Percentiles rank a stretch among this genome's conserved stretches.
phyloP scores from a whole-genome alignment of 2,888 invertebrate species.

The Dynastes grantii region DNA sequence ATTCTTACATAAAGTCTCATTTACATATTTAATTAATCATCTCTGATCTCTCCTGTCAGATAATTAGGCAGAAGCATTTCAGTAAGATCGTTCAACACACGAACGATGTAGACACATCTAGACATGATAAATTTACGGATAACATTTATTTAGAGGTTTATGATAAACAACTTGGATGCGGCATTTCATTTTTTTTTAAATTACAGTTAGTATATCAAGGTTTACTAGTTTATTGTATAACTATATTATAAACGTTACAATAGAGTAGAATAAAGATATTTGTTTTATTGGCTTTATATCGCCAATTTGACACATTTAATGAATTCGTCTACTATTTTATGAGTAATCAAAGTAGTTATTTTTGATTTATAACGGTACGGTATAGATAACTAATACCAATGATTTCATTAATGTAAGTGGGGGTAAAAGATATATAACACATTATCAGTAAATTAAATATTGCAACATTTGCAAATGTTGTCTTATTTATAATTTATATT shows the following conservation, averaged over 20 bases:
- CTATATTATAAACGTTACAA: background rate
- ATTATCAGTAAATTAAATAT: no score
- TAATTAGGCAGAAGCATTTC: slow-evolving; percentile 10
- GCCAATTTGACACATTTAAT: background rate
- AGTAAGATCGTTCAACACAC: background rate
- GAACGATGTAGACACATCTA: no score
- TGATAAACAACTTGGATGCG: background rate
- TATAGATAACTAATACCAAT: background rate
- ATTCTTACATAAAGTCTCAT: slow-evolving; percentile 8
- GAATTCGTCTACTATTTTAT: slow-evolving; percentile 21
- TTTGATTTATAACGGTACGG: background rate
- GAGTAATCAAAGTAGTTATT: background rate
- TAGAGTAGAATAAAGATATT: background rate
- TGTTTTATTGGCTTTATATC: background rate
- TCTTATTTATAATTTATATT: no score
- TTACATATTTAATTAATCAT: slow-evolving; percentile 6
- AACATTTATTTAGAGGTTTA: background rate
- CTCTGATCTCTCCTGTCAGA: background rate
- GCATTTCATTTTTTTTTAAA: slow-evolving; percentile 9
- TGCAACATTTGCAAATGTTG: no score
- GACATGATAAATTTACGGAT: background rate
- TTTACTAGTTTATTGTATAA: slow-evolving; percentile 18
- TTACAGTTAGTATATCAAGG: slow-evolving; percentile 28
- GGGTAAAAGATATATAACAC: no score
- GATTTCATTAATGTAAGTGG: background rate